A percentile compares a stretch with the other conserved stretches of the same genome.
Conservation (phyloP, 2,113 vertebrate genomes). For the Hippolais icterina region DNA sequence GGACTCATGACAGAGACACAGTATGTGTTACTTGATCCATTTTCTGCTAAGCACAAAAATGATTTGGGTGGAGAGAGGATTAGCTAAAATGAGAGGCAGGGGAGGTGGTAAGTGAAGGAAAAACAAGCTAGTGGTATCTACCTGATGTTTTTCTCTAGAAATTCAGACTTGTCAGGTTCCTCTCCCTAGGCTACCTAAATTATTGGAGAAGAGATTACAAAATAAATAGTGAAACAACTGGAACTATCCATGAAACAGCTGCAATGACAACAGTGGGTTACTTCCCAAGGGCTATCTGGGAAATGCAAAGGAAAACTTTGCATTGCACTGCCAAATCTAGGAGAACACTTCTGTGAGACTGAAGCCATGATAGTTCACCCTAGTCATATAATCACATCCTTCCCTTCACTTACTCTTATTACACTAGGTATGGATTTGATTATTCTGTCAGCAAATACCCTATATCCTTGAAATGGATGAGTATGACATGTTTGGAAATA, state of each 20-base stretch:
- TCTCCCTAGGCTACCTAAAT: background rate
- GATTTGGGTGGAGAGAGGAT: background rate
- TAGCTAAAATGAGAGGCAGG: background rate
- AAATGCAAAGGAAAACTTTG: background rate
- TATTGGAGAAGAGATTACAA: background rate
- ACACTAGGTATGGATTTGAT: constrained; percentile 15
- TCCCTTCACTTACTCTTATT: constrained; percentile 24
- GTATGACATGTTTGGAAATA: constrained; percentile 22
- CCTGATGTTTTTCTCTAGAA: background rate
- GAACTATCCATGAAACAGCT: background rate
- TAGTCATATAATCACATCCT: background rate
- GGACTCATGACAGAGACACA: background rate
- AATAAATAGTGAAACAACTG: background rate
- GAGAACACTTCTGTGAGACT: background rate
- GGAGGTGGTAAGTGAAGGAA: background rate
- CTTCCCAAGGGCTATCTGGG: background rate
- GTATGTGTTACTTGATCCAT: background rate
- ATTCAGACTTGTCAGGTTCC: background rate
- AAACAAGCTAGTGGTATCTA: background rate
- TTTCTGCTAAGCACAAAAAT: background rate
- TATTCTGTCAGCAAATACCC: constrained; percentile 19
- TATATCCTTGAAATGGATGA: constrained; percentile 14
- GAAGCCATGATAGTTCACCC: background rate
- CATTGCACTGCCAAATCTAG: background rate
- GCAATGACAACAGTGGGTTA: background rate